Percentiles rank a stretch among this genome's conserved stretches.
Evolutionary conservation across 1,140 invertebrate species (phyloP).

Genomic region (Trichonephila clavipes): DNA sequence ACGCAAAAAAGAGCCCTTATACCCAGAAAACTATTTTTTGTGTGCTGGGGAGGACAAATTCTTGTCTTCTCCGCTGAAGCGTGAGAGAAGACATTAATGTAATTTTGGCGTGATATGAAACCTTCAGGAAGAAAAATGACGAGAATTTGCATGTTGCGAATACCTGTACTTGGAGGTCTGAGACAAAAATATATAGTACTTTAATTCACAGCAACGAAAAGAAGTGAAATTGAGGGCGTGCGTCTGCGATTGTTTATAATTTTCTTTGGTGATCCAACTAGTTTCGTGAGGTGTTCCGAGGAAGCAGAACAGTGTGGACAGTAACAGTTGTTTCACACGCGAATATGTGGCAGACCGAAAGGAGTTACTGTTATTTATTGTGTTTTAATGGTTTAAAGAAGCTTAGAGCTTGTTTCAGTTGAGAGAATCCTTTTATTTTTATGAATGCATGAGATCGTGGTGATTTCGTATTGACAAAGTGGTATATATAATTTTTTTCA

Average conservation of each 20-base stretch:
- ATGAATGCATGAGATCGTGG: too few relatives aligned
- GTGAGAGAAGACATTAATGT: constrained; percentile 66
- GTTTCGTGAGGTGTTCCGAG: neutral
- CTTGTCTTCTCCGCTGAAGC: constrained; percentile 23
- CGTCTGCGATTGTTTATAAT: constrained; percentile 50
- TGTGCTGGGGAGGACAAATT: constrained; percentile 42
- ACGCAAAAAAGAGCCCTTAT: constrained; percentile 27
- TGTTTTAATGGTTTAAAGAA: constrained; percentile 32
- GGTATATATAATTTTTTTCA: too few relatives aligned
- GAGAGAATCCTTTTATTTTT: neutral
- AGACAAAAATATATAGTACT: constrained; percentile 54
- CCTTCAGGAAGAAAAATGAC: constrained; percentile 48
- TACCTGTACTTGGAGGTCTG: constrained; percentile 8
- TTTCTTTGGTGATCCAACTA: constrained; percentile 55
- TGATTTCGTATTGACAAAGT: too few relatives aligned
- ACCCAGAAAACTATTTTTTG: constrained; percentile 41
- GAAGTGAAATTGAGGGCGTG: constrained; percentile 13
- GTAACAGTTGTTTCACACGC: constrained; percentile 70
- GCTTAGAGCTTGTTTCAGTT: neutral
- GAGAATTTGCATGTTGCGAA: constrained; percentile 53
- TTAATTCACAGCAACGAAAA: constrained; percentile 32
- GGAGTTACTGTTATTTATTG: constrained; percentile 47
- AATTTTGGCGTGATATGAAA: constrained; percentile 66
- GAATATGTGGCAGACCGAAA: neutral
- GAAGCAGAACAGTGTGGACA: constrained; percentile 22